Evolutionary conservation across 30 jellyfish, hydroid and myxozoan genomes (phyloP).

Genomic region (Turritopsis dohrnii): DNA sequence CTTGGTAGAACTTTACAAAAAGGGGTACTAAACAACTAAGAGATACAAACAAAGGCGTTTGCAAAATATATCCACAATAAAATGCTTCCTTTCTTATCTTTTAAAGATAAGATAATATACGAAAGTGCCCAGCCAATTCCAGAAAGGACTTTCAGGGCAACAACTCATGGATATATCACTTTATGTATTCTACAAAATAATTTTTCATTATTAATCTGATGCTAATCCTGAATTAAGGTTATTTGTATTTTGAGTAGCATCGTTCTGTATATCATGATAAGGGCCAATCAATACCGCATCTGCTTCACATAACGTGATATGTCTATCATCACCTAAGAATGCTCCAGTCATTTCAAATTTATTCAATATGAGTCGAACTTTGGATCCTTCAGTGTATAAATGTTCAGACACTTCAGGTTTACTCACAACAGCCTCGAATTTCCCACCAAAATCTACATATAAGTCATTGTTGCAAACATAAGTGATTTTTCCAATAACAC

Average conservation of each 20-base stretch:
- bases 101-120: no score
- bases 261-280: constrained; percentile 10
- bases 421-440: constrained; percentile 71
- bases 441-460: constrained; percentile 83
- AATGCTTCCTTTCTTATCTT: no score
- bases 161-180: no score
- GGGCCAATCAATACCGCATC: constrained; percentile 77
- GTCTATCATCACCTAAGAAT: constrained; percentile 79
- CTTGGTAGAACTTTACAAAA: no score
- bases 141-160: no score
- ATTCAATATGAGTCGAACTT: constrained; percentile 54
- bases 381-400: constrained; percentile 42
- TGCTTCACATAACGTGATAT: constrained; percentile 69
- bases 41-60: no score
- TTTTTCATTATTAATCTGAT: not conserved
- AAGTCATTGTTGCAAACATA: constrained; percentile 71
- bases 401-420: constrained; percentile 36
- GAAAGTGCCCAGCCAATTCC: no score
- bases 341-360: constrained; percentile 81
- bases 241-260: not conserved
- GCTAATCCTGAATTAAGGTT: not conserved
- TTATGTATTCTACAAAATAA: no score
- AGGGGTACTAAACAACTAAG: no score
- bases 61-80: no score
- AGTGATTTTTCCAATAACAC: constrained; percentile 57